A percentile compares a stretch with the other conserved stretches of the same genome.
Conservation (phyloP, 2,113 vertebrate species). For the Rutilus rutilus region DNA sequence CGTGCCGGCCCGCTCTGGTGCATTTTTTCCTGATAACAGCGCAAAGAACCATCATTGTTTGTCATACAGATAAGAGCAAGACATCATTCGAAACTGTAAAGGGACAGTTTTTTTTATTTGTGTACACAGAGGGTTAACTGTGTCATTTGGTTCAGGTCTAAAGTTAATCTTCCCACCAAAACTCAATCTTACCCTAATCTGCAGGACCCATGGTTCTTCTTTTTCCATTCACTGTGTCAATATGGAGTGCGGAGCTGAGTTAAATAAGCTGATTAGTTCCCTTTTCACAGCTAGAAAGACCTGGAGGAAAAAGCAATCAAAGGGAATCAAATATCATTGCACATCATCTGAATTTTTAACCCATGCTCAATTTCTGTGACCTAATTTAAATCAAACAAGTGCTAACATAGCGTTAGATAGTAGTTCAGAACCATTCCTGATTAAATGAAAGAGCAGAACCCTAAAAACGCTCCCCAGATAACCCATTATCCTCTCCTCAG, state of each 20-base stretch:
- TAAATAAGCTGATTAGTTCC: conserved; percentile 21
- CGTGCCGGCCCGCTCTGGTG: too few species aligned
- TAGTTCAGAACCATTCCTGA: conserved; percentile 15
- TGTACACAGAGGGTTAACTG: neutral
- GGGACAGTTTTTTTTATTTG: too few species aligned
- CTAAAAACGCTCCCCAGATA: neutral
- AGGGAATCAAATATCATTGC: conserved; percentile 33
- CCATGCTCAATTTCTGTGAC: conserved; percentile 26
- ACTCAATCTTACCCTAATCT: conserved; percentile 19
- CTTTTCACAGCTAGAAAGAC: conserved; percentile 17
- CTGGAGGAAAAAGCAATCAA: conserved; percentile 44
- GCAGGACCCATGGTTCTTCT: conserved; percentile 10
- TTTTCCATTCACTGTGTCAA: conserved; percentile 35
- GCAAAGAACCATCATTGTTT: too few species aligned
- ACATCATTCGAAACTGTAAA: too few species aligned
- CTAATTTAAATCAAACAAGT: conserved; percentile 40
- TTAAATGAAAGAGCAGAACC: conserved; percentile 4
- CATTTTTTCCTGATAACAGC: too few species aligned
- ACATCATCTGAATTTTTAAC: conserved; percentile 31
- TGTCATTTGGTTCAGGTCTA: neutral
- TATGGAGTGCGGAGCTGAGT: conserved; percentile 33
- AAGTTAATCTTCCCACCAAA: conserved; percentile 10
- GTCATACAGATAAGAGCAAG: too few species aligned
- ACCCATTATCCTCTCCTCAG: neutral
- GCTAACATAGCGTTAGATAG: conserved; percentile 1